Evolutionary conservation across 2,888 invertebrate species (phyloP).

Genomic region (Hybos culiciformis): DNA sequence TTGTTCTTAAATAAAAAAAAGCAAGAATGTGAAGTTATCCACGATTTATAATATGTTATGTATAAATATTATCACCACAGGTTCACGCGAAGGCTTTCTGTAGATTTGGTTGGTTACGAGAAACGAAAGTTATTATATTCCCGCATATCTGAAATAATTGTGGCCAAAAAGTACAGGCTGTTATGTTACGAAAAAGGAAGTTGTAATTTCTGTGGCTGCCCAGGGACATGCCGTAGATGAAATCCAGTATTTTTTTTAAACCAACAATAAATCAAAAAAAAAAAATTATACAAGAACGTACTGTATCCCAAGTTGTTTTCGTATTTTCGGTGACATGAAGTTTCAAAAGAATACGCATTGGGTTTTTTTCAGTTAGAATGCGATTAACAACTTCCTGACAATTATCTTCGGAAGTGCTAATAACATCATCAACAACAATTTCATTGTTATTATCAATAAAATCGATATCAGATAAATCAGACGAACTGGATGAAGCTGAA

Average conservation of each 20-base stretch:
- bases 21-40: too few relatives aligned
- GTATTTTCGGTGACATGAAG: constrained; percentile 66
- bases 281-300: constrained; percentile 30
- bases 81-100: too few relatives aligned
- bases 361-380: constrained; percentile 53
- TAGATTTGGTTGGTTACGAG: too few relatives aligned
- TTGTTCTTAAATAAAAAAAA: too few relatives aligned
- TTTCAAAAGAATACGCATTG: constrained; percentile 59
- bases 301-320: constrained; percentile 73
- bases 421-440: constrained; percentile 23
- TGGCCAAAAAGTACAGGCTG: too few relatives aligned
- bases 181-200: too few relatives aligned
- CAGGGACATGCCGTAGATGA: too few relatives aligned
- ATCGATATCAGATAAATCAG: constrained; percentile 32
- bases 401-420: constrained; percentile 31
- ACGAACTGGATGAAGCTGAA: constrained; percentile 18
- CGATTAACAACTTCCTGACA: constrained; percentile 43
- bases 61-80: too few relatives aligned
- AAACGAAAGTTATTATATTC: too few relatives aligned
- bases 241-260: neutral
- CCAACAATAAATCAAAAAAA: neutral
- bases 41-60: too few relatives aligned
- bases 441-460: constrained; percentile 23
- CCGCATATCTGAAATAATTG: too few relatives aligned
- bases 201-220: too few relatives aligned